Evolutionary conservation across 2,113 vertebrate species (phyloP).

Genomic region (Emydura subglobosa): DNA sequence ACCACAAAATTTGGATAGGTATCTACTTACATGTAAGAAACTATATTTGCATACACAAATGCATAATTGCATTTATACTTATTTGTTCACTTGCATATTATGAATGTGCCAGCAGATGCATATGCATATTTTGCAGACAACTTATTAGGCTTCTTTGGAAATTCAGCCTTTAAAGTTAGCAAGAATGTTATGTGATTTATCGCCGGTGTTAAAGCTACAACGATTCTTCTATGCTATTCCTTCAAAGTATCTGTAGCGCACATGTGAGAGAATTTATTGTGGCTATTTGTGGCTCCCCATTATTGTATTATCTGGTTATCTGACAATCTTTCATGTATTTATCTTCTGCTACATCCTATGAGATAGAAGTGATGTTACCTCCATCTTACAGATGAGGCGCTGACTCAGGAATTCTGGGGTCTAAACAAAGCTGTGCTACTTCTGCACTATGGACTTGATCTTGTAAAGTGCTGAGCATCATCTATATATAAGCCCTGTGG

Average conservation of each 20-base stretch:
- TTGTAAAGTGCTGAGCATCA: too few relatives aligned
- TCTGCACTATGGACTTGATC: too few relatives aligned
- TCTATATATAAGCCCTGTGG: too few relatives aligned
- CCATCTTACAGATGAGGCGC: neutral
- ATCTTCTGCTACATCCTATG: too few relatives aligned
- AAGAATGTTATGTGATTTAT: neutral
- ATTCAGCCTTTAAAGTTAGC: neutral
- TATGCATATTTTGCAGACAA: neutral
- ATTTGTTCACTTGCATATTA: constrained; percentile 12
- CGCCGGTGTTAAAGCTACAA: neutral
- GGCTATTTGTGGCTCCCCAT: neutral
- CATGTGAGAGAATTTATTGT: neutral
- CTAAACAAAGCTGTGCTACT: too few relatives aligned
- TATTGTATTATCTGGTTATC: neutral
- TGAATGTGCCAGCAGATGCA: neutral
- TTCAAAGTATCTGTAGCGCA: neutral
- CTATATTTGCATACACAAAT: constrained; percentile 30
- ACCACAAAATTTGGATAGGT: constrained; percentile 33
- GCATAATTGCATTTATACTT: constrained; percentile 35
- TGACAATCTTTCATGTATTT: neutral
- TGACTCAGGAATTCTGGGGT: neutral
- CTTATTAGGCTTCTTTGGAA: constrained; percentile 6
- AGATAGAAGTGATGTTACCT: neutral
- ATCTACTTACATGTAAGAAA: constrained; percentile 40
- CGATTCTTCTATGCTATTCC: neutral